Evolutionary conservation across 2,113 vertebrate species (phyloP), one percentile per base, ranked within the genome.

Genomic region (Otis tarda): DNA sequence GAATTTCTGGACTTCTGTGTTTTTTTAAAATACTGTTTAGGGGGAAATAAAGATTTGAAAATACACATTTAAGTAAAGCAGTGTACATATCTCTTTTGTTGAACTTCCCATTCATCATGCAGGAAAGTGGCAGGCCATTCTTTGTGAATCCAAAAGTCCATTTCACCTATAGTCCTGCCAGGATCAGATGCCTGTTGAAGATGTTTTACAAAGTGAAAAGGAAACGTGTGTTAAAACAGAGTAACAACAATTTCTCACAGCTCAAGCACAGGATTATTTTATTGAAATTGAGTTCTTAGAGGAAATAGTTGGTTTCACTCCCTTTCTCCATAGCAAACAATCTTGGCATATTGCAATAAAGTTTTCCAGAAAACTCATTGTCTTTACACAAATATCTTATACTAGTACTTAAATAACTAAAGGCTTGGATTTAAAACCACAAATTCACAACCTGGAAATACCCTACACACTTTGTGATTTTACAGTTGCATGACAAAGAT

Each of bases 401-500:
- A 67, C 52, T 88, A 67, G n/a, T 89, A 82, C 17, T 87, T 76
- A 73, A 93, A 41, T 87, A 75, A 68, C 31, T 67, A 45, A 85
- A 78, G 25, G 15, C 28, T 84, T 73, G 13, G 27, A 78, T 89
- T 92, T 89, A 76, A 95, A 96, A 84, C 77, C 69, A 71, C 77
- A 89, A 82, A 86, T 90, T 91, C 83, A 92, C 69, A 94, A 89
- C 94, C 83, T 84, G 65, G 76, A 87, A 90, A 82, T 61, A 86
- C 17, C 74, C 53, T 70, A 85, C 57, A 87, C 89, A 69, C 33
- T 70, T 70, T 90, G 53, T 90, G 77, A 92, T 93, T 83, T 89
- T 87, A 16, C 53, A 87, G 56, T 94, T 96, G 77, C 90, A 92
- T 90, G 91, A 89, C 80, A 94, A 89, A 93, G 49, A 92, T 53